phyloP scores from a whole-genome alignment of 2,888 invertebrate species.

The Drepana falcataria region DNA sequence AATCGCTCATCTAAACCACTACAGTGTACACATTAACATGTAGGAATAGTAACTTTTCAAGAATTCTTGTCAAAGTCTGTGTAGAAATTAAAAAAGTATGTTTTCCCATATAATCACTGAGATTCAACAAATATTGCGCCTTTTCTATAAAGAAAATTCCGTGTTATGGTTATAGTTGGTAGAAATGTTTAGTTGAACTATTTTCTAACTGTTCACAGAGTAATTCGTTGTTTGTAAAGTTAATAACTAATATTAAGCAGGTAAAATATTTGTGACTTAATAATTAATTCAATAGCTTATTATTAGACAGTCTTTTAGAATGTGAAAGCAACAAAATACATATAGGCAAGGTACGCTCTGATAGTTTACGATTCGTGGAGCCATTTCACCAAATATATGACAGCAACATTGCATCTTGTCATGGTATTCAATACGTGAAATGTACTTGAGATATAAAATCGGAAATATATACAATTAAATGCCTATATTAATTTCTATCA shows the following conservation, averaged over 20 bases:
- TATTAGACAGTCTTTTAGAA: constrained; percentile 76
- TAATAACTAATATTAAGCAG: constrained; percentile 51
- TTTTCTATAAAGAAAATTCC: neutral
- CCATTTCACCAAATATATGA: neutral
- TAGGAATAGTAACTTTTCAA: constrained; percentile 5
- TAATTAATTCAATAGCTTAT: constrained; percentile 71
- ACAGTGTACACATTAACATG: constrained; percentile 12
- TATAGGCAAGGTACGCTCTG: constrained; percentile 37
- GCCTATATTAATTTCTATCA: too few relatives aligned
- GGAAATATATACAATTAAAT: too few relatives aligned
- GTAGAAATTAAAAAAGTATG: too few relatives aligned
- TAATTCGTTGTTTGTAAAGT: constrained; percentile 68
- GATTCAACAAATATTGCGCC: neutral
- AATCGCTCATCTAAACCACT: neutral
- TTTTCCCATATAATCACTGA: neutral
- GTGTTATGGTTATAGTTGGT: constrained; percentile 9
- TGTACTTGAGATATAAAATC: too few relatives aligned
- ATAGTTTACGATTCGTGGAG: neutral
- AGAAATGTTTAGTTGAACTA: constrained; percentile 20
- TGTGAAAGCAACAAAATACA: constrained; percentile 42
- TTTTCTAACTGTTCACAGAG: constrained; percentile 51
- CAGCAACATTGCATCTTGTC: neutral
- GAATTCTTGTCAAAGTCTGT: neutral
- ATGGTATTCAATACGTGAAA: neutral
- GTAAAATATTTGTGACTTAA: constrained; percentile 75